phyloP scores from a whole-genome alignment of 1,140 invertebrate species.

The Triops longicaudatus region DNA sequence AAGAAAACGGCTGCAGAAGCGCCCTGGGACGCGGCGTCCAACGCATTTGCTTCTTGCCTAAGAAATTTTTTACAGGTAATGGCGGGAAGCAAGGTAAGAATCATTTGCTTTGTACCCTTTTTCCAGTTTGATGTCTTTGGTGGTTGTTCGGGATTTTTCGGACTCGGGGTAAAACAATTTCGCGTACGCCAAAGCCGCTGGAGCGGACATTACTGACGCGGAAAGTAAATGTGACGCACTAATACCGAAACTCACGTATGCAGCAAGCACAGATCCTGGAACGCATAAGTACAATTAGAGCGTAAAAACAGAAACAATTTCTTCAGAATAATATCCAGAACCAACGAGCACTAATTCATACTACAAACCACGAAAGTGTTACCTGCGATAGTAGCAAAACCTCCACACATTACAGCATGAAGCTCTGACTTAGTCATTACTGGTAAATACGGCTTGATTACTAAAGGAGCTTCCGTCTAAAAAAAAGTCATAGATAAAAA shows the following conservation, averaged over 20 bases:
- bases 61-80: neutral
- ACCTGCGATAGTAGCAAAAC: conserved; percentile 91
- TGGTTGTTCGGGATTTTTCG: conserved; percentile 58
- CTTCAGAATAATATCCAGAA: no score
- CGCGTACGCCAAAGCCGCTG: conserved; percentile 74
- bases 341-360: no score
- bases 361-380: conserved; percentile 27
- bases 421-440: conserved; percentile 79
- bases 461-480: conserved; percentile 75
- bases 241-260: conserved; percentile 84
- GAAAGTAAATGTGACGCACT: conserved; percentile 70
- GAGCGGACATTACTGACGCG: conserved; percentile 90
- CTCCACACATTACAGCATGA: conserved; percentile 84
- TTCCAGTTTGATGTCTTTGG: conserved; percentile 47
- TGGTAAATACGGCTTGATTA: conserved; percentile 73
- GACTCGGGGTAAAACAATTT: conserved; percentile 90
- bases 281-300: conserved; percentile 17
- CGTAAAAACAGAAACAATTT: neutral
- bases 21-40: conserved; percentile 82
- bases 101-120: conserved; percentile 35
- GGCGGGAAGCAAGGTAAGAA: neutral
- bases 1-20: conserved; percentile 51
- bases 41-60: conserved; percentile 67
- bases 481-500: conserved; percentile 39
- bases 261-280: conserved; percentile 73